Evolutionary conservation across 2,113 vertebrate species (phyloP), one percentile per base, ranked within the genome.

Genomic region (Egretta garzetta): DNA sequence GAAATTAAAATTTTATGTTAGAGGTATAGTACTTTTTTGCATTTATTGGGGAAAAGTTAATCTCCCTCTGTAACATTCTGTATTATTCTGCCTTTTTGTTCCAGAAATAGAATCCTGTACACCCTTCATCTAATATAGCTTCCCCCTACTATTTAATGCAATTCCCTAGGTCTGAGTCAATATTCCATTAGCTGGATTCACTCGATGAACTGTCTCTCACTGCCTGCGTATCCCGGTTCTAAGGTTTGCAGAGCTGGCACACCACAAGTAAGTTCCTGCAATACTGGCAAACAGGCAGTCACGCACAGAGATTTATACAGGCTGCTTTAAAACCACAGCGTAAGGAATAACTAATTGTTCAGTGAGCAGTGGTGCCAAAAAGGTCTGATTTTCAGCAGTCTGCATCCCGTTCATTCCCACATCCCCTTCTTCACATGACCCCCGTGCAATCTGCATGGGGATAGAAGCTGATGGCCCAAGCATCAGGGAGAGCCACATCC

Each of bases 141-240:
- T 27, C 56, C 56, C 87, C 59, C 52, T 88, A 14, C 83, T 73
- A 60, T 90, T 91, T 83, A 93, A 22, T 81, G 30, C 68, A 49
- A 89, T 74, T 93, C 45, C 90, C 86, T 60, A 79, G 80, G 64
- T 17, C 87, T 88, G 83, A 95, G 93, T 93, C 75, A 87, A 93
- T 92, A 95, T 75, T 79, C 53, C 80, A 96, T 95, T 96, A 96
- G 63, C 89, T 81, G 76, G 83, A 22, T 79, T 21, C 91, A 56
- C 47, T 58, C 76, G 39, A 27, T 79, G n/a, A 39, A 43, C 79
- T 88, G 72, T n/a, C 45, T 90, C 37, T 74, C 37, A 24, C 50
- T 33, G 30, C 84, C 39, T 68, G 45, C 3, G 18, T 35, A 43
- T 32, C 70, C 41, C 9, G 67, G 22, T 52, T 58, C 27, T 17